Evolutionary conservation across 2,888 invertebrate species (phyloP).

Genomic region (Cheilosia vulpina): DNA sequence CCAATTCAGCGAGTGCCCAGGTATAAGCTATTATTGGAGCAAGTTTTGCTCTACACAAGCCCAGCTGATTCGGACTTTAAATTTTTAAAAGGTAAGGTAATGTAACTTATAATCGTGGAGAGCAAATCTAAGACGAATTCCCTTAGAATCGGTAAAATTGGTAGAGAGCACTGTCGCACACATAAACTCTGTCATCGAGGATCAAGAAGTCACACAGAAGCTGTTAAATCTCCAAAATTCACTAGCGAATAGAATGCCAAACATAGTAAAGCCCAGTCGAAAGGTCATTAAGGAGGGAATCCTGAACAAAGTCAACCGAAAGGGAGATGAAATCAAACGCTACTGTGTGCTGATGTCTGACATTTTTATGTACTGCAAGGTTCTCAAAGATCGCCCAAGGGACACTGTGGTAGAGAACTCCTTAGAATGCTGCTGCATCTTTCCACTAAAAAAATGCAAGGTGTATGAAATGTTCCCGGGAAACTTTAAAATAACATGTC

Average conservation of each 20-base stretch:
- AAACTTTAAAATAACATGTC: conserved; percentile 86
- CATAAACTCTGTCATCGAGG: conserved; percentile 89
- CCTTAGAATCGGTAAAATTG: conserved; percentile 87
- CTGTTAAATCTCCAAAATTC: conserved; percentile 88
- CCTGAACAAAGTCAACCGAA: conserved; percentile 85
- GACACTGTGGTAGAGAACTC: conserved; percentile 86
- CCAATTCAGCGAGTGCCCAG: conserved; percentile 92
- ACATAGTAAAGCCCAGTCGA: conserved; percentile 87
- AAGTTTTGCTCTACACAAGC: conserved; percentile 87
- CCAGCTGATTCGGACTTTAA: conserved; percentile 85
- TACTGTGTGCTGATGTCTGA: conserved; percentile 90
- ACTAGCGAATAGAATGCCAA: conserved; percentile 86
- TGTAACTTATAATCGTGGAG: not conserved
- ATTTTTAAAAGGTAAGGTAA: conserved; percentile 84
- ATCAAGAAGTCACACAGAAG: conserved; percentile 89
- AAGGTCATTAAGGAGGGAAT: conserved; percentile 88
- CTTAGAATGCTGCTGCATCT: conserved; percentile 87
- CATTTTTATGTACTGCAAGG: conserved; percentile 89
- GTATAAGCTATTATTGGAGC: conserved; percentile 89
- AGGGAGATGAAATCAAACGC: conserved; percentile 84
- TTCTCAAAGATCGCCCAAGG: conserved; percentile 84
- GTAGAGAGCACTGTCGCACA: conserved; percentile 88
- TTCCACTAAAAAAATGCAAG: conserved; percentile 89
- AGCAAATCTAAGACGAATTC: not conserved
- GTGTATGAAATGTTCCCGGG: conserved; percentile 86